phyloP scores from a whole-genome alignment of 2,113 vertebrate species.

The Edolisoma coerulescens region DNA sequence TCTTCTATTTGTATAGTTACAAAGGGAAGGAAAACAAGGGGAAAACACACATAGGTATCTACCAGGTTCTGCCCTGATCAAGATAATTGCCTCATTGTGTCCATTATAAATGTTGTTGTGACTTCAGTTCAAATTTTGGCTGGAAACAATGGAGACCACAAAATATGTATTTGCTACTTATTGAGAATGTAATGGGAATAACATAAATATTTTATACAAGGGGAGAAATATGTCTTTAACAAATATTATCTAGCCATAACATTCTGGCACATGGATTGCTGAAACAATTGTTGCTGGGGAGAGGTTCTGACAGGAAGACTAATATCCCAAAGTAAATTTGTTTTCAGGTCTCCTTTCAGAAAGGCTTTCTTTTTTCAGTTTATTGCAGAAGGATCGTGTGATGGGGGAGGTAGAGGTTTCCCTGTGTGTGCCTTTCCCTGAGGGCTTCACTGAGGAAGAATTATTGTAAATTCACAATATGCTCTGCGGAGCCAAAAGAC shows the following conservation, averaged over 20 bases:
- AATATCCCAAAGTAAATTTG: not conserved
- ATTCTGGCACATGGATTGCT: not conserved
- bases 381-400: not conserved
- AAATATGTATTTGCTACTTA: not conserved
- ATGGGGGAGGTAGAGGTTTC: not conserved
- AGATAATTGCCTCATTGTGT: not conserved
- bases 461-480: not conserved
- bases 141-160: not conserved
- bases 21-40: not conserved
- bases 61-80: not conserved
- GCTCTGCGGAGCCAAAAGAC: not conserved
- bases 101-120: not conserved
- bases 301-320: conserved; percentile 9
- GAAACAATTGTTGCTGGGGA: not conserved
- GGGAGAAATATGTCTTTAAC: not conserved
- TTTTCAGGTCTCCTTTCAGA: not conserved
- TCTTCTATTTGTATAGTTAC: not conserved
- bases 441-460: not conserved
- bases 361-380: not conserved
- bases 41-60: not conserved
- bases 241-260: not conserved
- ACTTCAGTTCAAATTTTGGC: not conserved
- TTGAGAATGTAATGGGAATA: not conserved
- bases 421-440: not conserved
- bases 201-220: not conserved